Evolutionary conservation across 2,888 invertebrate genomes (phyloP), one percentile per base, ranked within the genome.

Genomic region (Chymomyza caudatula): DNA sequence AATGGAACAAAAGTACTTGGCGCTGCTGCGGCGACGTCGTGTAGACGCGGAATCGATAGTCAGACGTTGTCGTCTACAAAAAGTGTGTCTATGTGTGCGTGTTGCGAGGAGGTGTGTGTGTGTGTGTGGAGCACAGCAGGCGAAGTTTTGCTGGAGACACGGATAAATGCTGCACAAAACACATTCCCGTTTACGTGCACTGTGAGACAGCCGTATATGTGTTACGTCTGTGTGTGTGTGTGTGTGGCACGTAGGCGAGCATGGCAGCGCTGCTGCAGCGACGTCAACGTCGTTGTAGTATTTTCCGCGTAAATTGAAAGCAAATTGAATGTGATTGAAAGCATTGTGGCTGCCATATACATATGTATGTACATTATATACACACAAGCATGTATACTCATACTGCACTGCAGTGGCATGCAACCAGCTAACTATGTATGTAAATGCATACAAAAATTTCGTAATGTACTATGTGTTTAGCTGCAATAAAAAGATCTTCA

Each of bases 271-370:
- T 77, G 70, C 23, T 60, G 53, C 54, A 42, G 62, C 23, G n/a
- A 20, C 13, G 22, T 19, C 57, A 60, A 57, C 56, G 59, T 49
- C 37, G 37, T 73, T 82, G 82, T 82, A 82, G 86, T 86, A 82
- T 84, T 82, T 85, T 82, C 82, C 85, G 86, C 82, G 82, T 82
- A 82, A 82, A 79, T 76, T 86, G 71, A 80, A 84, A 81, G 73
- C 72, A 76, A 80, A 83, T 80, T 80, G 76, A 81, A 83, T 67
- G 70, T 65, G 80, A 71, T 79, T 70, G 69, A 79, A 72, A 68
- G 53, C 57, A 22, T 15, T 8, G 42, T 8, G 29, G 23, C 22
- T 23, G 49, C 49, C 17, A 19, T 19, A 23, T 53, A 43, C 47
- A 47, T 17, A 11, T 19, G n/a, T 51, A 22, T 20, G 19, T 22